Evolutionary conservation across 2,797 vertebrate genomes (phyloP).

Genomic region (Tapera naevia): DNA sequence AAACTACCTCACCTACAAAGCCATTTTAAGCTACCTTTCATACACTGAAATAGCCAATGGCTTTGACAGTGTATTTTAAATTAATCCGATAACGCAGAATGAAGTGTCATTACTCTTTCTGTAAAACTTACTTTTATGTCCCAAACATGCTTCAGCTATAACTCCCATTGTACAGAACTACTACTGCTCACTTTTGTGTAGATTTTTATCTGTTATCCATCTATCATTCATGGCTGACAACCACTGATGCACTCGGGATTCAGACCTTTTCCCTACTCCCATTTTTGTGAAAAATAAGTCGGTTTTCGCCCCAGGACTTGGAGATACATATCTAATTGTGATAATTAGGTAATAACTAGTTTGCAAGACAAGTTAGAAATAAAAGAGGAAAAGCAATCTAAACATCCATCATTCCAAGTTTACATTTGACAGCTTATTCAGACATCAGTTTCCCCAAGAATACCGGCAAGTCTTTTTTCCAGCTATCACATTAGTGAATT

Average conservation of each 20-base stretch:
- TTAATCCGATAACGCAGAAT: neutral
- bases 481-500: neutral
- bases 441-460: neutral
- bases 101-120: neutral
- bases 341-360: neutral
- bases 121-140: neutral
- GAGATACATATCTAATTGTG: neutral
- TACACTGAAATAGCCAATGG: neutral
- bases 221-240: neutral
- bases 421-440: neutral
- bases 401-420: neutral
- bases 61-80: neutral
- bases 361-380: neutral
- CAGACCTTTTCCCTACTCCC: neutral
- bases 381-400: neutral
- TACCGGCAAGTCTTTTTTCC: neutral
- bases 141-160: neutral
- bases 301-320: neutral
- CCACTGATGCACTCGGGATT: neutral
- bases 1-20: neutral
- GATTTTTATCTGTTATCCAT: neutral
- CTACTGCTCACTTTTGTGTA: neutral
- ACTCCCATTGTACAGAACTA: neutral
- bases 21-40: neutral
- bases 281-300: neutral